phyloP scores from a whole-genome alignment of 2,888 invertebrate genomes.

The Bugulina stolonifera region DNA sequence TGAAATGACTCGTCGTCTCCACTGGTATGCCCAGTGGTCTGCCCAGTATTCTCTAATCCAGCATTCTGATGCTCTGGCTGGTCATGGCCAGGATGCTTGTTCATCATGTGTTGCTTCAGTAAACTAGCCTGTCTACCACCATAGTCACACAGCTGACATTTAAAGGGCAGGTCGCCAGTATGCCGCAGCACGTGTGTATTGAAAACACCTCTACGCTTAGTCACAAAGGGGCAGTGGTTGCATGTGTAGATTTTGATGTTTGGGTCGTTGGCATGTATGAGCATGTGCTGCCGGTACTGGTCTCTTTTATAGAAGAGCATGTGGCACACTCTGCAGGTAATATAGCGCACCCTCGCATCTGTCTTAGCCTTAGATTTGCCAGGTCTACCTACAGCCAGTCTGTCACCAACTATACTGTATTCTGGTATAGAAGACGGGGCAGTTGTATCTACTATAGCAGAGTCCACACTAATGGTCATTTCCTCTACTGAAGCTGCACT shows the following conservation, averaged over 20 bases:
- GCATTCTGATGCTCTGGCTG: neutral
- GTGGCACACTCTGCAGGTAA: slow-evolving; percentile 1
- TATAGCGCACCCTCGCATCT: neutral
- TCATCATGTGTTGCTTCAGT: neutral
- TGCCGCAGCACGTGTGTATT: neutral
- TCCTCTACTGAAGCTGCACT: too few relatives aligned
- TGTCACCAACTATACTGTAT: neutral
- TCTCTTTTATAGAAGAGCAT: slow-evolving; percentile 8
- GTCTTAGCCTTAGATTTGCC: neutral
- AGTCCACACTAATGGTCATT: too few relatives aligned
- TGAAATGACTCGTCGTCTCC: too few relatives aligned
- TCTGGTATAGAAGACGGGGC: too few relatives aligned
- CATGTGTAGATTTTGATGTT: neutral
- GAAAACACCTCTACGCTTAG: neutral
- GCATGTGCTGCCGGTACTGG: slow-evolving; percentile 1
- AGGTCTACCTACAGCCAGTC: neutral
- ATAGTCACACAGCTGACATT: neutral
- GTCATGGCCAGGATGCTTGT: neutral
- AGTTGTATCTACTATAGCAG: too few relatives aligned
- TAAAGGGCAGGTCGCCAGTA: slow-evolving; percentile 8
- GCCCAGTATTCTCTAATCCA: neutral
- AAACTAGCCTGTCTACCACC: neutral
- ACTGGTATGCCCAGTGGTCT: too few relatives aligned
- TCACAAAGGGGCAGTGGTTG: neutral
- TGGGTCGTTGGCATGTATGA: neutral